phyloP scores from a whole-genome alignment of 2,888 invertebrate genomes.

The Sinotaia quadrata region DNA sequence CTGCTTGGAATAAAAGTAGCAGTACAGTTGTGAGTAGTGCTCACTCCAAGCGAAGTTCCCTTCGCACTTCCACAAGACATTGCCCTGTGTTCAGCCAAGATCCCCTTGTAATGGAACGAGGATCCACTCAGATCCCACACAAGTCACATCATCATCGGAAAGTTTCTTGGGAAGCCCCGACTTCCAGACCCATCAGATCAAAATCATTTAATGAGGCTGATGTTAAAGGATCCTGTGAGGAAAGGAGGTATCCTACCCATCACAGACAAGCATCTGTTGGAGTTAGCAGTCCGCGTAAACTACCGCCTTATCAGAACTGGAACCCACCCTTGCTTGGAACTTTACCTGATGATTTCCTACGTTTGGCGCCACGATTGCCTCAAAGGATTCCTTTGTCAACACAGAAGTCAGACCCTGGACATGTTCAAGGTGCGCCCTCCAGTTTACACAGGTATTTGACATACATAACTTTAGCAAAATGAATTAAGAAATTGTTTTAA shows the following conservation, averaged over 20 bases:
- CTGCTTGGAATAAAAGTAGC: not conserved
- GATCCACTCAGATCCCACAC: slow-evolving; percentile 3
- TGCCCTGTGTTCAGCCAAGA: slow-evolving; percentile 28
- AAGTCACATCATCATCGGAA: slow-evolving; percentile 8
- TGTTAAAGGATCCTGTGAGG: slow-evolving; percentile 2
- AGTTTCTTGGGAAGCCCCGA: slow-evolving; percentile 20
- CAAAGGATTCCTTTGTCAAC: slow-evolving; percentile 16
- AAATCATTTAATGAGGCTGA: slow-evolving; percentile 22
- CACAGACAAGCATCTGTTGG: slow-evolving; percentile 4
- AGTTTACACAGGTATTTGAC: slow-evolving; percentile 15
- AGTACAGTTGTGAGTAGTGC: slow-evolving; percentile 5
- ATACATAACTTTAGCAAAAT: too few relatives aligned
- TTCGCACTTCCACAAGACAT: slow-evolving; percentile 33
- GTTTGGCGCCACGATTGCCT: slow-evolving; percentile 64
- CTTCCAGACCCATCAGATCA: slow-evolving; percentile 11
- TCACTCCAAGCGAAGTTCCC: slow-evolving; percentile 30
- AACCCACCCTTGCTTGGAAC: slow-evolving; percentile 85
- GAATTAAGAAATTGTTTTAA: too few relatives aligned
- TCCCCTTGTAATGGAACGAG: not conserved
- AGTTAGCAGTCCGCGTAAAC: slow-evolving; percentile 39
- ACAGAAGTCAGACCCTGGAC: slow-evolving; percentile 22
- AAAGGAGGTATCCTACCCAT: not conserved
- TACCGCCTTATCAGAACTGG: slow-evolving; percentile 77
- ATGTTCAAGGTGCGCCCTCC: slow-evolving; percentile 5
- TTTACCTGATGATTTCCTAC: slow-evolving; percentile 84